Evolutionary conservation across 2,113 vertebrate genomes (phyloP).

Genomic region (Salvator merianae): DNA sequence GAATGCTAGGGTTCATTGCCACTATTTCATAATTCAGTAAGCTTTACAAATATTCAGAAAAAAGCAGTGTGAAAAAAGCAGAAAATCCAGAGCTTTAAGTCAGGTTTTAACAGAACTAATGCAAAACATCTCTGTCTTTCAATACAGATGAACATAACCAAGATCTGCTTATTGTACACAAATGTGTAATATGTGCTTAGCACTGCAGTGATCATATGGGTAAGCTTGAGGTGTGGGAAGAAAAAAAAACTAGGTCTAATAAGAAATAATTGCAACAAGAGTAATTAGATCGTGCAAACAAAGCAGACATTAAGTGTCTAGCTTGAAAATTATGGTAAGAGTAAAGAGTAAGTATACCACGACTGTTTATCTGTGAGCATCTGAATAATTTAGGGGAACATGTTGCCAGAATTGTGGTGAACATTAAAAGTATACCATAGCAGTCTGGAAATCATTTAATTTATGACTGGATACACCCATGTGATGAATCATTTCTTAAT

Average conservation of each 20-base stretch:
- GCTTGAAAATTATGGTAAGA: neutral
- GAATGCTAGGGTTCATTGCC: neutral
- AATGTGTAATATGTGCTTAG: neutral
- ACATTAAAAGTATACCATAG: neutral
- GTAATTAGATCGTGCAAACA: slow-evolving; percentile 1
- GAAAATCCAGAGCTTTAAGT: neutral
- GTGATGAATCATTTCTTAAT: neutral
- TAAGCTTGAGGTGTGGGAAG: neutral
- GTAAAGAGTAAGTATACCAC: neutral
- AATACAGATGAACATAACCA: neutral
- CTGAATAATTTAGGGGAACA: neutral
- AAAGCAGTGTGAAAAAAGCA: neutral
- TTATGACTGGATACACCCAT: too few relatives aligned
- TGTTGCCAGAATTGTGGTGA: neutral
- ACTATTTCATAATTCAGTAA: neutral
- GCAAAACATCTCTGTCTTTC: neutral
- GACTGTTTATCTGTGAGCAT: neutral
- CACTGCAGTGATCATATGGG: neutral
- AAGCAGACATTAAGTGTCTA: neutral
- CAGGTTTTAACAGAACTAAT: neutral
- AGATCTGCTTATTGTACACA: neutral
- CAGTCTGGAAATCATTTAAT: neutral
- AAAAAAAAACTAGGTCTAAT: neutral
- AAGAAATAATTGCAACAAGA: slow-evolving; percentile 5
- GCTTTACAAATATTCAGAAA: neutral